Base-by-base conservation (phyloP, 2,113 vertebrate genomes). In the Hydropotes inermis region DNA sequence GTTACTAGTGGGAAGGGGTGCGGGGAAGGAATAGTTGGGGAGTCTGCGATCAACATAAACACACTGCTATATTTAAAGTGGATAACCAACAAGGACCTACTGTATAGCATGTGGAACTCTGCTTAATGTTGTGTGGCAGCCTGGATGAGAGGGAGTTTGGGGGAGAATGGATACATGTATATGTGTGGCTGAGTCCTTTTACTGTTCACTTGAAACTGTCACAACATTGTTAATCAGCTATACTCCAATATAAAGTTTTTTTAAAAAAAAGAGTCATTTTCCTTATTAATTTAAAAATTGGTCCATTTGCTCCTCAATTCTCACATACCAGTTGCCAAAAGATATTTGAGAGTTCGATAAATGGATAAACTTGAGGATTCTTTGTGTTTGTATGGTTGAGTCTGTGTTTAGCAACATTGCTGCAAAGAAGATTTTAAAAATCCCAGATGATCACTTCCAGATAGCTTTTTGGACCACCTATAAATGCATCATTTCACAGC, bases 381-480 rank as follows among this genome's bases (percentile, higher is more conserved):
- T 87, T 83, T 89, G 19, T 93, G 74, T 94, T 94, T 95, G 89
- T 36, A 61, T 78, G 89, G 52, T 58, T 97, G 45, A 85, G 57
- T 67, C 85, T 70, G 89, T 89, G 90, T 97, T 95, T 67, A 96
- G 83, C 79, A 97, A 96, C 81, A 96, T 47, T 82, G 54, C 39
- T 61, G 30, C 93, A 95, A 95, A 74, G 81, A 90, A 96, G 89
- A 74, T 97, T 98, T 96, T 92, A 54, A 97, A 98, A 97, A 94
- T 97, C 96, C 97, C 97, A 97, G 85, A 90, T 91, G 76, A 92
- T 95, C n/a, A 64, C 92, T 98, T 98, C 83, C 95, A 98, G 96
- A 85, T 61, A 96, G 78, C n/a, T 95, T 96, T 97, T 43, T 47
- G 78, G 93, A 89, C 54, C 96, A 97, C 94, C 97, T 98, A 95